Evolutionary conservation across 2,113 vertebrate genomes (phyloP), one percentile per base, ranked within the genome.

Genomic region (Grus americana): DNA sequence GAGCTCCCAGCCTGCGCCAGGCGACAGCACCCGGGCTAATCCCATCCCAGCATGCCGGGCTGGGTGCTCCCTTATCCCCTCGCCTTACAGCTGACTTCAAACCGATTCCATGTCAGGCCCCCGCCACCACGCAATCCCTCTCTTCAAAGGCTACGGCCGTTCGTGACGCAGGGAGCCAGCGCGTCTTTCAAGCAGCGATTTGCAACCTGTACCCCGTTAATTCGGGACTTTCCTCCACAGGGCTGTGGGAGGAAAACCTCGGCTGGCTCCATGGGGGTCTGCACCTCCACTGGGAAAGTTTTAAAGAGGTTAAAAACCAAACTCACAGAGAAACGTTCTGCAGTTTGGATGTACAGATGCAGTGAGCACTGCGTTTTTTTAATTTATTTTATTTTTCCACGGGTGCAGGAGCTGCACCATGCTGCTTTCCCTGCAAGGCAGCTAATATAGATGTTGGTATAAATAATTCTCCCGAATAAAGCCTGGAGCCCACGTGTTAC

Each of bases 331-430:
- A 20, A 92, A 40, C 0, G 4, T 55, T n/a, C 40, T 23, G 62
- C 50, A n/a, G 52, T 20, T 23, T 46, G 79, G 38, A n/a, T 11
- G 63, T 4, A 15, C 5, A 3, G 50, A 29, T 30, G 32, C 59
- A 44, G 19, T 0, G 7, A 75, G 63, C 3, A 0, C 16, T 3
- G 17, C n/a, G 0, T 29, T 63, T 58, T 52, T 52, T 3, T 2
- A 11, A 70, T 29, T 23, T 0, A 8, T 44, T 65, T 68, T n/a
- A 3, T 36, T 65, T 76, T 65, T 62, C 50, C 15, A 9, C 54
- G n/a, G 71, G 44, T n/a, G 66, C 79, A 70, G 79, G 80, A 91
- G 81, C 80, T 71, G 65, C 42, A 34, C 6, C 0, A 4, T 32
- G 50, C 65, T 1, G 3, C 54, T 18, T 13, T 55, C n/a, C 11